These are phyloP conservation scores for Neocrepidodera transversa DNA, from an alignment of 2,888 invertebrate species.

Conservation along the genomic window DNA sequence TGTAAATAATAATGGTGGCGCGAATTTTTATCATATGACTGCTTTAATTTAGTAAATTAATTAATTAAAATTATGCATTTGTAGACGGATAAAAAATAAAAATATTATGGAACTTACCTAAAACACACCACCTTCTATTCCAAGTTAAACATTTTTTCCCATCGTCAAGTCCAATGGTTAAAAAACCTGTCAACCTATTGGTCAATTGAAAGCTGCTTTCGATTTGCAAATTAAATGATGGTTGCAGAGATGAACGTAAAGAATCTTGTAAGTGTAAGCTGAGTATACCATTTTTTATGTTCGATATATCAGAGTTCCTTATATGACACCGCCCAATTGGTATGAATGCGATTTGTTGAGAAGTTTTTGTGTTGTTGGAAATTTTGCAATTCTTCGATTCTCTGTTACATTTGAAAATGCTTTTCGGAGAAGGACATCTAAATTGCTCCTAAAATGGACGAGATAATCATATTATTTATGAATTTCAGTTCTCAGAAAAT, in stretches of 20 bases:
- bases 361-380: constrained; percentile 12
- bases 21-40: too few species aligned
- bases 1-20: too few species aligned
- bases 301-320: constrained; percentile 32
- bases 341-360: constrained; percentile 39
- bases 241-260: constrained; percentile 30
- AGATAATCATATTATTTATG: too few species aligned
- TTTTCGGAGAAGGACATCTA: constrained; percentile 41
- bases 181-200: constrained; percentile 38
- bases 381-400: constrained; percentile 23
- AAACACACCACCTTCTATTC: constrained; percentile 45
- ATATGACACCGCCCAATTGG: constrained; percentile 37
- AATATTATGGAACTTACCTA: constrained; percentile 25
- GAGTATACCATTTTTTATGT: constrained; percentile 13
- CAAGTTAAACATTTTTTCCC: constrained; percentile 33
- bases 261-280: constrained; percentile 31
- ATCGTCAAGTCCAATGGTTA: constrained; percentile 40
- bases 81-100: too few species aligned
- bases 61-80: too few species aligned
- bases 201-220: constrained; percentile 31
- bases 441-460: constrained; percentile 23
- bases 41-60: neutral
- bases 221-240: constrained; percentile 31
- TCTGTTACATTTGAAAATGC: constrained; percentile 35
- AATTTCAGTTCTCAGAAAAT: too few species aligned